Percentiles rank a stretch among this genome's conserved stretches.
Conservation (phyloP, 2,113 vertebrate genomes). For the Suncus etruscus region DNA sequence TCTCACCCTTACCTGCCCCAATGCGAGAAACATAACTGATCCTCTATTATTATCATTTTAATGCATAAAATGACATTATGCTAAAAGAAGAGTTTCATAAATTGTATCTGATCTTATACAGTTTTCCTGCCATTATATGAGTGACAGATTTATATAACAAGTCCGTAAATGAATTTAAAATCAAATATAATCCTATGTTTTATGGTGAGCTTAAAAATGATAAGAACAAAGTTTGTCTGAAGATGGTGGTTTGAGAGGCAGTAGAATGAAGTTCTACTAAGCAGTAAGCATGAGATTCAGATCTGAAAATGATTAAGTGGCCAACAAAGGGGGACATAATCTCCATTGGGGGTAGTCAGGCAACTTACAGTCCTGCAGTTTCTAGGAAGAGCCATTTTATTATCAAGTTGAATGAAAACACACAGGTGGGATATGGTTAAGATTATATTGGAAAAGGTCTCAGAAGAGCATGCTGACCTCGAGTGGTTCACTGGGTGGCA, state of each 20-base stretch:
- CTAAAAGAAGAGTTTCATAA: slow-evolving; percentile 89
- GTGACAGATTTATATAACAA: slow-evolving; percentile 90
- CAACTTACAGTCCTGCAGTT: neutral
- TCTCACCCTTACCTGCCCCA: slow-evolving; percentile 33
- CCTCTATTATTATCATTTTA: slow-evolving; percentile 87
- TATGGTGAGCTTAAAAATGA: slow-evolving; percentile 81
- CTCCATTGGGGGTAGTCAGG: neutral
- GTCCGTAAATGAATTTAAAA: slow-evolving; percentile 88
- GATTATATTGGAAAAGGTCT: neutral
- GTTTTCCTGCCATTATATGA: slow-evolving; percentile 90
- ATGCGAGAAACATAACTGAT: slow-evolving; percentile 81
- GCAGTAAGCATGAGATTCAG: neutral
- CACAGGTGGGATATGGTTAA: accelerated
- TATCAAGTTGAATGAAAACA: neutral
- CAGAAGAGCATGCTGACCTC: neutral
- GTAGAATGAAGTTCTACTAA: neutral
- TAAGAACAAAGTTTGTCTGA: slow-evolving; percentile 82
- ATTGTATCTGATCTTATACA: slow-evolving; percentile 90
- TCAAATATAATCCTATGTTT: slow-evolving; percentile 85
- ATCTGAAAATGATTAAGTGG: neutral
- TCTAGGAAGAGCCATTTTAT: neutral
- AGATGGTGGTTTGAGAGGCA: slow-evolving; percentile 72
- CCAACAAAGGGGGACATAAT: slow-evolving; percentile 49
- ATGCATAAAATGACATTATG: slow-evolving; percentile 88
- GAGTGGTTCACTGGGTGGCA: accelerated